phyloP scores from a whole-genome alignment of 2,888 invertebrate genomes.

The Pyrrhosoma nymphula region DNA sequence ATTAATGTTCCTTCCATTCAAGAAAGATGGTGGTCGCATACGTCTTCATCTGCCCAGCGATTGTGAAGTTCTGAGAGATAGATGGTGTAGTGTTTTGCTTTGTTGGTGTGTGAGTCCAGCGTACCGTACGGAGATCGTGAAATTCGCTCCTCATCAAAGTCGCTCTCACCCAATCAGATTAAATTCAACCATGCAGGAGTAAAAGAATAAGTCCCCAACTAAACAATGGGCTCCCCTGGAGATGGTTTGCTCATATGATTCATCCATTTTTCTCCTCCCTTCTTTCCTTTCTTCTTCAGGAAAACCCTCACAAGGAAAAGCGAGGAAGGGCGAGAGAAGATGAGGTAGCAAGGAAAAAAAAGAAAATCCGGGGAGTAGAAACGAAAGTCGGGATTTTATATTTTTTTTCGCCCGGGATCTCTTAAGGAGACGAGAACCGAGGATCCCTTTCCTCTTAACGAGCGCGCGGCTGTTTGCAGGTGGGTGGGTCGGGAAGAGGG shows the following conservation, averaged over 20 bases:
- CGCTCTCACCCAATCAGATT: neutral
- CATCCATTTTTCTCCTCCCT: neutral
- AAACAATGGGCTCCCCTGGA: too few relatives aligned
- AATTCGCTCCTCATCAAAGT: neutral
- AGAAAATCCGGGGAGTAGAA: neutral
- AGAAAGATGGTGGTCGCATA: too few relatives aligned
- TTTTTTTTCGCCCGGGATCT: conserved; percentile 6
- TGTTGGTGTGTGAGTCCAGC: too few relatives aligned
- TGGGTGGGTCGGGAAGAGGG: neutral
- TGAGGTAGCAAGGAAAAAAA: neutral
- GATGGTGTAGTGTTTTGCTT: too few relatives aligned
- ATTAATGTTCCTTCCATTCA: too few relatives aligned
- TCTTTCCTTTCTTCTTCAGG: neutral
- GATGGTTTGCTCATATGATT: neutral
- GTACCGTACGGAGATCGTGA: too few relatives aligned
- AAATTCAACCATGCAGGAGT: neutral
- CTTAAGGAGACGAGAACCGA: neutral
- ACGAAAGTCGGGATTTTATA: conserved; percentile 1
- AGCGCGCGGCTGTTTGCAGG: conserved; percentile 55
- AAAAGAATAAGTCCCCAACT: neutral
- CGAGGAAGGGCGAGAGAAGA: neutral
- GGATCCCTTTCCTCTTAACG: conserved; percentile 35
- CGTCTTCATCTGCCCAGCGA: too few relatives aligned
- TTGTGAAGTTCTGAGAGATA: too few relatives aligned
- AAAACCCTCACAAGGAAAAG: neutral